Evolutionary conservation across 2,888 invertebrate genomes (phyloP).

Genomic region (Nephrotoma appendiculata): DNA sequence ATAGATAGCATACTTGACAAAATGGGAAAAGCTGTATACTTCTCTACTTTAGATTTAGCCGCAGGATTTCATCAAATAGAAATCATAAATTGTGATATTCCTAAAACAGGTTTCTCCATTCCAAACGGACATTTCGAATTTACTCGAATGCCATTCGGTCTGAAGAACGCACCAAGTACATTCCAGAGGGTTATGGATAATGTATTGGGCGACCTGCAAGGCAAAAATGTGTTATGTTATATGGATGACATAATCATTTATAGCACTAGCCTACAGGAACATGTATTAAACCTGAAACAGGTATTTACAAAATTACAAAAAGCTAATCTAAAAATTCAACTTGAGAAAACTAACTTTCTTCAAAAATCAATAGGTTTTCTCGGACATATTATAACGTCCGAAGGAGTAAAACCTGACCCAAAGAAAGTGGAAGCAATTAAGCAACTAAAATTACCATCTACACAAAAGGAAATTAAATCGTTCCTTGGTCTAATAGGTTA

Average conservation of each 20-base stretch:
- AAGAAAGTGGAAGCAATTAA: constrained; percentile 16
- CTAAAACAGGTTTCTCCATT: constrained; percentile 4
- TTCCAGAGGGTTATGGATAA: background rate
- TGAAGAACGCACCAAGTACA: background rate
- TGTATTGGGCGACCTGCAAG: constrained; percentile 6
- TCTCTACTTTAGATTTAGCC: background rate
- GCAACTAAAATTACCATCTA: constrained; percentile 16
- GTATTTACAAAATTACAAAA: background rate
- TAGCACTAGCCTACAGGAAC: constrained; percentile 18
- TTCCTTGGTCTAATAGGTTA: constrained; percentile 12
- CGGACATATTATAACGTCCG: constrained; percentile 13
- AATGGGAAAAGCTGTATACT: constrained; percentile 4
- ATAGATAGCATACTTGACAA: constrained; percentile 13
- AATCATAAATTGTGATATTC: constrained; percentile 10
- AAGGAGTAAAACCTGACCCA: constrained; percentile 19
- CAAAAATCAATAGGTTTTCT: background rate
- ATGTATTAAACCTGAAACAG: constrained; percentile 14
- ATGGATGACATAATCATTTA: constrained; percentile 20
- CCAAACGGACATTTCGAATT: background rate
- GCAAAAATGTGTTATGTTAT: constrained; percentile 14
- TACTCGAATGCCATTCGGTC: background rate
- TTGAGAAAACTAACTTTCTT: background rate
- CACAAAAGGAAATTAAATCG: constrained; percentile 15
- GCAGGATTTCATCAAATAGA: background rate
- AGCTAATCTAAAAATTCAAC: background rate